Evolutionary conservation across 2,113 vertebrate species (phyloP).

Genomic region (Chloebia gouldiae): DNA sequence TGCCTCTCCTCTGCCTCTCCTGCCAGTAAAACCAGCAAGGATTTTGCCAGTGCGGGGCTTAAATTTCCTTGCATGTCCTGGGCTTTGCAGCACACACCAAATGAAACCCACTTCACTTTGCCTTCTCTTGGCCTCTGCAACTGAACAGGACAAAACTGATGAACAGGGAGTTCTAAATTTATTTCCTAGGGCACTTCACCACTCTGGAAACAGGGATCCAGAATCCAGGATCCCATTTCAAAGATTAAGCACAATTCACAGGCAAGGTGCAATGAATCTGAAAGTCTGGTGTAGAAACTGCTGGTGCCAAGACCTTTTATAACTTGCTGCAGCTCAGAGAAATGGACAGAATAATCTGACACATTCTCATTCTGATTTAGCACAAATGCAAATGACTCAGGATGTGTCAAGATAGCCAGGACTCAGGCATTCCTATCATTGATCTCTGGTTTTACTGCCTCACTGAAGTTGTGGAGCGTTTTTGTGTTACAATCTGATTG

Average conservation of each 20-base stretch:
- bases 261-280: background rate
- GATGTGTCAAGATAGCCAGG: background rate
- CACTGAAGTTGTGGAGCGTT: background rate
- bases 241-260: background rate
- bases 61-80: rapidly evolving
- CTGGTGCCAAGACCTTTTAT: background rate
- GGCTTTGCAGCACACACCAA: background rate
- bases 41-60: background rate
- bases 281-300: background rate
- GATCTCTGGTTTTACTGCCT: background rate
- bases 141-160: background rate
- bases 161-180: background rate
- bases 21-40: background rate
- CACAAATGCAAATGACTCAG: background rate
- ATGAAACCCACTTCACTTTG: background rate
- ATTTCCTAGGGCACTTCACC: background rate
- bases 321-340: background rate
- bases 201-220: background rate
- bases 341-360: background rate
- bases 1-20: background rate
- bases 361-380: background rate
- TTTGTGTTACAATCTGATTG: background rate
- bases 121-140: background rate
- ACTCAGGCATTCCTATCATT: background rate
- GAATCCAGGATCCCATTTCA: background rate